Base-by-base conservation (phyloP, 2,888 invertebrate species). In the Volucella inflata region DNA sequence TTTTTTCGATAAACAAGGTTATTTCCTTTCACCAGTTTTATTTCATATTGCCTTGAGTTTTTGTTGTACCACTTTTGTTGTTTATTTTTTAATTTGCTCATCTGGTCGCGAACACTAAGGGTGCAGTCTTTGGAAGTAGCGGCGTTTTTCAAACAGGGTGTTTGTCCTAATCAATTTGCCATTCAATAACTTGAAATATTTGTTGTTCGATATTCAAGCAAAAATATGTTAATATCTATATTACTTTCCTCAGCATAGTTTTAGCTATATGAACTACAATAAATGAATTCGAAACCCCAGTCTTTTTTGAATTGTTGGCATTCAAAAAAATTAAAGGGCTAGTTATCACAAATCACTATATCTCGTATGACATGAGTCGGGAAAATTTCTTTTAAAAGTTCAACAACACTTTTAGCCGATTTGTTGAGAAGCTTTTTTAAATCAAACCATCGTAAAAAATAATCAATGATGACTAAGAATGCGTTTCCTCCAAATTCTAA, bases 401-500 rank as follows among this genome's bases (percentile, higher is more conserved):
- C 21, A 2, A 62, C 46, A 53, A 74, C 42, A 16, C 36, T 16
- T 12, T 12, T 14, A 9, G 62, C 62, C 2, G 62, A 44, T 57
- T 57, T 70, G 11, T 46, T 70, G 6, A 36, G 8, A 6, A 70
- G 0, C 12, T 40, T 17, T 46, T 38, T 38, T 4, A 70, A 38
- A 38, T 16, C 57, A 38, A 76, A 44, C 21, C 17, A 59, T 30
- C 21, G 40, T 0, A 42, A 60, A 44, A 68, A 55, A 38, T 70
- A 51, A 16, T 55, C 50, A 8, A 48, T 14, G 1, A 71, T 11
- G 3, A 78, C 38, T 59, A 72, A 50, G 60, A 53, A 71, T 9
- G 11, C 40, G 42, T 78, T 79, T 44, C 53, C 77, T 50, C 11
- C 21, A 21, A 76, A 59, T 51, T 71, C 78, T 17, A 70, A 68